Conservation (phyloP, 2,888 invertebrate species). For the Encarsia formosa region DNA sequence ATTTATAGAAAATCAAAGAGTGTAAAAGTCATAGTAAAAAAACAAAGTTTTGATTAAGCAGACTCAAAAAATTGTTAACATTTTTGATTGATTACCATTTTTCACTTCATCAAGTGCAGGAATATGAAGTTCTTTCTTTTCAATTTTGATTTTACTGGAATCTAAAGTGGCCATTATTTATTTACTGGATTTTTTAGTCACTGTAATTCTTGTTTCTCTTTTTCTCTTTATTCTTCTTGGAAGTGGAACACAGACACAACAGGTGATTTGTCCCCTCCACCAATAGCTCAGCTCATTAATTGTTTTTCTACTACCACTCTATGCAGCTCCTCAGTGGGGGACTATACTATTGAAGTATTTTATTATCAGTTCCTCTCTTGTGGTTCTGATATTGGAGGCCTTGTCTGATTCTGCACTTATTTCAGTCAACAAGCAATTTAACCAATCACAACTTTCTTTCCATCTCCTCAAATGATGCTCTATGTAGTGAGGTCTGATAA, state of each 20-base stretch:
- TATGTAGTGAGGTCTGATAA: too few relatives aligned
- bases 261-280: too few relatives aligned
- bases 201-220: too few relatives aligned
- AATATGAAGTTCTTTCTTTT: conserved; percentile 34
- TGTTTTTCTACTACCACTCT: background rate
- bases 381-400: background rate
- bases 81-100: conserved; percentile 52
- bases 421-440: conserved; percentile 6
- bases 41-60: too few relatives aligned
- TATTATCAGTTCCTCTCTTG: conserved; percentile 13
- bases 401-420: conserved; percentile 10
- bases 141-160: conserved; percentile 31
- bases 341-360: conserved; percentile 4
- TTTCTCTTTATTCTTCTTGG: too few relatives aligned
- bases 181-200: too few relatives aligned
- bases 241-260: too few relatives aligned
- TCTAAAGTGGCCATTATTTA: conserved; percentile 53
- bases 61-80: background rate
- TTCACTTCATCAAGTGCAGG: conserved; percentile 66
- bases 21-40: background rate
- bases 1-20: conserved; percentile 6
- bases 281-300: background rate
- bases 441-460: conserved; percentile 10
- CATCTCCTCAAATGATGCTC: background rate
- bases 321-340: conserved; percentile 6